Evolutionary conservation across 1,140 invertebrate genomes (phyloP).

Genomic region (Hyles vespertilio): DNA sequence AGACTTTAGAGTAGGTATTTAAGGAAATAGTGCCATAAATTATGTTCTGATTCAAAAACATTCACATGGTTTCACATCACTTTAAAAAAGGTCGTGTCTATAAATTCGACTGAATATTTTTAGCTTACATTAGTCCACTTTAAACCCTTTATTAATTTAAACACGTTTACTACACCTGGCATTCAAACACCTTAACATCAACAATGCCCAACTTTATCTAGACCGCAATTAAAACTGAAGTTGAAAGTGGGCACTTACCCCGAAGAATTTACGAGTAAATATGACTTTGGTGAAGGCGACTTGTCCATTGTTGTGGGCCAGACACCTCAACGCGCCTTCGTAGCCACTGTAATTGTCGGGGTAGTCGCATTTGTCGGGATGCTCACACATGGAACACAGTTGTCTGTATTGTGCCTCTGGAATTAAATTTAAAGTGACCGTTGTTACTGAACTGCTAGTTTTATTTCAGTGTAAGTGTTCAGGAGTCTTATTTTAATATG

Average conservation of each 20-base stretch:
- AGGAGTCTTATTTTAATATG: too few relatives aligned
- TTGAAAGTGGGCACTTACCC: slow-evolving; percentile 61
- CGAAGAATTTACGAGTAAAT: slow-evolving; percentile 85
- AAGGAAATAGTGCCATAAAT: too few relatives aligned
- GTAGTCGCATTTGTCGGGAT: slow-evolving; percentile 85
- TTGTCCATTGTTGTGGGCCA: slow-evolving; percentile 86
- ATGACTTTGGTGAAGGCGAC: slow-evolving; percentile 91
- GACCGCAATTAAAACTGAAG: too few relatives aligned
- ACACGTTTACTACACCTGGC: background rate
- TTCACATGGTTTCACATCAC: too few relatives aligned
- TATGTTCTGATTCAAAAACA: too few relatives aligned
- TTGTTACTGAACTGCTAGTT: background rate
- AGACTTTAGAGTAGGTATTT: too few relatives aligned
- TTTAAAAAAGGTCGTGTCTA: too few relatives aligned
- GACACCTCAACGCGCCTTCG: slow-evolving; percentile 87
- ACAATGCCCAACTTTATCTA: too few relatives aligned
- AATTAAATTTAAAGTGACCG: background rate
- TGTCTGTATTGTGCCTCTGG: slow-evolving; percentile 81
- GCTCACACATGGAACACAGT: slow-evolving; percentile 84
- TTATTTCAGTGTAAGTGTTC: too few relatives aligned
- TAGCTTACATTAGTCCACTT: too few relatives aligned
- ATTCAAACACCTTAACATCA: background rate
- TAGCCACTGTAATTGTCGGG: slow-evolving; percentile 90
- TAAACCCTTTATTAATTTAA: too few relatives aligned
- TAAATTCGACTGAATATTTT: too few relatives aligned